A percentile compares a stretch with the other conserved stretches of the same genome.
These are phyloP conservation scores for Leuciscus waleckii DNA, from an alignment of 2,797 vertebrate genomes.

Conservation along the genomic window DNA sequence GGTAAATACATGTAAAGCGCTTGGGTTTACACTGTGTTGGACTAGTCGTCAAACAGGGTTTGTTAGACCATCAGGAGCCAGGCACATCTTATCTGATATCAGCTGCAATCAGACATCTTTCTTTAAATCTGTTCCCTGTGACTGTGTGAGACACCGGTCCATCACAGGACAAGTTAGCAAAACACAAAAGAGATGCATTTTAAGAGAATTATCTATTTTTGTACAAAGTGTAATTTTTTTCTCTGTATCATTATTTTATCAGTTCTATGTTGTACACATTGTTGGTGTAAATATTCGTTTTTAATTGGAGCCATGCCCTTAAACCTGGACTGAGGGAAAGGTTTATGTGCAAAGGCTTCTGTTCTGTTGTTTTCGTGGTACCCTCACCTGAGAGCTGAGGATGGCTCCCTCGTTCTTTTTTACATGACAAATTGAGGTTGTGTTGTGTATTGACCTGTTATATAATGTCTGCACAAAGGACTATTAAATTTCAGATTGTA, in stretches of 20 bases:
- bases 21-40: neutral
- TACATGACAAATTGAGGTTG: slow-evolving; percentile 57
- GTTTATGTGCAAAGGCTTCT: slow-evolving; percentile 28
- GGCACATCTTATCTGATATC: neutral
- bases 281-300: slow-evolving; percentile 63
- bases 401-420: slow-evolving; percentile 39
- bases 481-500: slow-evolving; percentile 59
- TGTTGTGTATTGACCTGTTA: slow-evolving; percentile 61
- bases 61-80: slow-evolving; percentile 12
- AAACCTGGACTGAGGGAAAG: slow-evolving; percentile 26
- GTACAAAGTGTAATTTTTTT: slow-evolving; percentile 90
- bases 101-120: neutral
- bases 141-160: slow-evolving; percentile 14
- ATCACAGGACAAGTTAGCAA: slow-evolving; percentile 50
- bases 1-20: slow-evolving; percentile 5
- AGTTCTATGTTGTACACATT: slow-evolving; percentile 68
- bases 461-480: slow-evolving; percentile 58
- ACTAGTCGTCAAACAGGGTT: slow-evolving; percentile 49
- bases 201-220: slow-evolving; percentile 86
- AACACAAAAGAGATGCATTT: slow-evolving; percentile 68
- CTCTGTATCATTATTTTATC: slow-evolving; percentile 64
- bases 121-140: neutral
- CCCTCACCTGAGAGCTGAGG: slow-evolving; percentile 46
- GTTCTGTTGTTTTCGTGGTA: slow-evolving; percentile 33
- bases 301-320: slow-evolving; percentile 33